A percentile compares a stretch with the other conserved stretches of the same genome.
Evolutionary conservation across 2,797 vertebrate genomes (phyloP).

Genomic region (Paguma larvata): DNA sequence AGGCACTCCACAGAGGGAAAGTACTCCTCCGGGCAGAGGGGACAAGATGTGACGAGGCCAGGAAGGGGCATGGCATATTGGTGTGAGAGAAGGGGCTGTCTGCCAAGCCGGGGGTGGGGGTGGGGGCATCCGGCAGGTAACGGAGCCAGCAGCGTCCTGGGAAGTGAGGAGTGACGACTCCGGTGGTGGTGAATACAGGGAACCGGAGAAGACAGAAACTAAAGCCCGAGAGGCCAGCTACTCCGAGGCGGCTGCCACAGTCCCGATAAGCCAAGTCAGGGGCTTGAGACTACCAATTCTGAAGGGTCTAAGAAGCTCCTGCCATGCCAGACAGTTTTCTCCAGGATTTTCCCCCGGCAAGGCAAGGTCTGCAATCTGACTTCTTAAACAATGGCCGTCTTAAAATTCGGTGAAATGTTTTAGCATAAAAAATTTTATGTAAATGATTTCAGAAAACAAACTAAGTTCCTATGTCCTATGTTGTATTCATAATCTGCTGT

Average conservation of each 20-base stretch:
- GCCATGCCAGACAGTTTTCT: background rate
- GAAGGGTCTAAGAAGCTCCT: background rate
- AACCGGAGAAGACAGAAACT: background rate
- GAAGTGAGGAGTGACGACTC: background rate
- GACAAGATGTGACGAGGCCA: background rate
- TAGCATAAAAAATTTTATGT: constrained; percentile 8
- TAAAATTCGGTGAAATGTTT: constrained; percentile 46
- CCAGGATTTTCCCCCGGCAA: background rate
- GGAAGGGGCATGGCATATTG: background rate
- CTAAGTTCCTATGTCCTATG: background rate
- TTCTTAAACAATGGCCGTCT: constrained; percentile 16
- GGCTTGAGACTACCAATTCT: background rate
- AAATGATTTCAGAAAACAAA: constrained; percentile 49
- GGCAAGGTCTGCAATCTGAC: background rate
- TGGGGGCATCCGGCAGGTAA: background rate
- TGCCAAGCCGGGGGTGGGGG: background rate
- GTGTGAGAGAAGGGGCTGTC: background rate
- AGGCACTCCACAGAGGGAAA: background rate
- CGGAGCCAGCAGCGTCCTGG: background rate
- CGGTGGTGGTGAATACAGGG: background rate
- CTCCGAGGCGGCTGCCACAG: background rate
- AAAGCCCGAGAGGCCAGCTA: background rate
- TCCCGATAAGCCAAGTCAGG: background rate
- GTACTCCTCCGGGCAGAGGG: background rate
- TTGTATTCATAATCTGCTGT: background rate